Percentiles rank a stretch among this genome's conserved stretches.
Conservation (phyloP, 64 coral and sea anemone species). For the Stichodactyla mertensii region DNA sequence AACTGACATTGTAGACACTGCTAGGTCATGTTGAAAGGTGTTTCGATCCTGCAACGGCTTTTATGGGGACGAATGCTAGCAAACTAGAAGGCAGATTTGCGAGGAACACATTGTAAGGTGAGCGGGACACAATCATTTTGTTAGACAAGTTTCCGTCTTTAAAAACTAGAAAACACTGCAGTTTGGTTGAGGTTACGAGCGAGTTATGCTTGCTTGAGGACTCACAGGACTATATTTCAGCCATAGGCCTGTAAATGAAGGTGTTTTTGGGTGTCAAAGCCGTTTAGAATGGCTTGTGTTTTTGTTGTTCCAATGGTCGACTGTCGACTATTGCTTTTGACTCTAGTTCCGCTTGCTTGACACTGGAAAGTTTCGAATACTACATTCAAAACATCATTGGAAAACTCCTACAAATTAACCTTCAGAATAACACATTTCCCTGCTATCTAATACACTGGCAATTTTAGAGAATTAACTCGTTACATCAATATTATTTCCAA, state of each 20-base stretch:
- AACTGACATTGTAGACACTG: constrained; percentile 6
- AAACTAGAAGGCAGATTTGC: constrained; percentile 16
- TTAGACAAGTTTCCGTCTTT: constrained; percentile 10
- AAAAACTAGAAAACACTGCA: background rate
- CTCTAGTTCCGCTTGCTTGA: constrained; percentile 12
- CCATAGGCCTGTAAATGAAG: background rate
- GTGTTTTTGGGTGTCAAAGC: background rate
- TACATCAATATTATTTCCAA: background rate
- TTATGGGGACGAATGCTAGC: background rate
- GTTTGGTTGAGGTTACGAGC: background rate
- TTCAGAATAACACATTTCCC: background rate
- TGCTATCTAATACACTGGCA: background rate
- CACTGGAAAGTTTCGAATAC: constrained; percentile 4
- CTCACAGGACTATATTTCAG: background rate
- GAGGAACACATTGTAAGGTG: constrained; percentile 14
- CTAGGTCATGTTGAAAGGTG: constrained; percentile 30
- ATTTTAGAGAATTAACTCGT: background rate
- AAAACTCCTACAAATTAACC: background rate
- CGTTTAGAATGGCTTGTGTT: background rate
- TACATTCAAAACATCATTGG: background rate
- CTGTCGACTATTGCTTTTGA: background rate
- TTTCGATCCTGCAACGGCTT: background rate
- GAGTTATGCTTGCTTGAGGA: background rate
- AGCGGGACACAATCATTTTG: constrained; percentile 5
- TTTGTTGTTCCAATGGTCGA: background rate